A percentile compares a stretch with the other conserved stretches of the same genome.
Evolutionary conservation across 2,797 vertebrate species (phyloP).

Genomic region (Ispidina lecontei): DNA sequence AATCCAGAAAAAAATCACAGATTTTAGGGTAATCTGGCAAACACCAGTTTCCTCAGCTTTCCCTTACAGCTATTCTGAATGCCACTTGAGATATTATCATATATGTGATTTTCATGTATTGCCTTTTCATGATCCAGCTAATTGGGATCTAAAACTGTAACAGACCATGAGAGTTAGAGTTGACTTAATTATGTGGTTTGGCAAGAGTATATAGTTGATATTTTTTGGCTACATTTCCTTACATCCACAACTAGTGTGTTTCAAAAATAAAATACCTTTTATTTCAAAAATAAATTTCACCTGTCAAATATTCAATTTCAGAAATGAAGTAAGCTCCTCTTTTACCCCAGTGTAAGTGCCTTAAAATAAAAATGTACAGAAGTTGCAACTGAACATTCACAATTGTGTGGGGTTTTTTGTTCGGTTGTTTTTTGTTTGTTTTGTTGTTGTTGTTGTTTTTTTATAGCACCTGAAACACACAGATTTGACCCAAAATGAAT

Average conservation of each 20-base stretch:
- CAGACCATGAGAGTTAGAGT: not conserved
- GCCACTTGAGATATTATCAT: not conserved
- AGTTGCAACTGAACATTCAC: not conserved
- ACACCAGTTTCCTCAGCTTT: not conserved
- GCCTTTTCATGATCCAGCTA: not conserved
- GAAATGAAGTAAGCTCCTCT: not conserved
- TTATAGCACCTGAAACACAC: not conserved
- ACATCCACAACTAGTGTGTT: not conserved
- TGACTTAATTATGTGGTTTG: not conserved
- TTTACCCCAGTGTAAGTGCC: not conserved
- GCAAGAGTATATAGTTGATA: not conserved
- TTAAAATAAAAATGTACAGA: not conserved
- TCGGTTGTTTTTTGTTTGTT: no score
- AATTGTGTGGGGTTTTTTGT: rapidly evolving
- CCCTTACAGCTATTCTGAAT: not conserved
- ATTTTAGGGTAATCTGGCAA: not conserved
- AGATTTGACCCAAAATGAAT: not conserved
- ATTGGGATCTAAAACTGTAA: not conserved
- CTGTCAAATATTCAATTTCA: not conserved
- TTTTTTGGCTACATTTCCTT: not conserved
- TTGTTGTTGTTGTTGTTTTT: not conserved
- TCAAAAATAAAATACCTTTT: not conserved
- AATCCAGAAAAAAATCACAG: not conserved
- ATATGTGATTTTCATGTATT: not conserved
- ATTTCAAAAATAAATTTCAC: not conserved